A percentile compares a stretch with the other conserved stretches of the same genome.
phyloP scores from a whole-genome alignment of 2,888 invertebrate genomes.

The Hirtodrosophila confusa region DNA sequence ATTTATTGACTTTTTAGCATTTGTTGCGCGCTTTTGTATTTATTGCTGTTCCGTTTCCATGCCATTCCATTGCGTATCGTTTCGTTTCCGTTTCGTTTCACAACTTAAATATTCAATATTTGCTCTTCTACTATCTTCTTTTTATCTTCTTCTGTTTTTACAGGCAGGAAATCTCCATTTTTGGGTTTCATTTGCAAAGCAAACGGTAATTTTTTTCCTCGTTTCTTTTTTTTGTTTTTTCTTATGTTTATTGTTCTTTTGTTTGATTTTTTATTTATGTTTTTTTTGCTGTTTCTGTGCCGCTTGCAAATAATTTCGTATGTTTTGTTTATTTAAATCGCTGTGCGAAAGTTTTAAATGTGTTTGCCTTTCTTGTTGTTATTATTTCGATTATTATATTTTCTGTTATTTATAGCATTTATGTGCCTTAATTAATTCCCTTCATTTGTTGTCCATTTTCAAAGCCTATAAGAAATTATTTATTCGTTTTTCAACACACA shows the following conservation, averaged over 20 bases:
- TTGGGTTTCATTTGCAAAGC: slow-evolving; percentile 84
- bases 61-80: slow-evolving; percentile 29
- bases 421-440: too few relatives aligned
- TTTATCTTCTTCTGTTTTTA: slow-evolving; percentile 77
- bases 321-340: slow-evolving; percentile 30
- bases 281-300: slow-evolving; percentile 22
- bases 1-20: slow-evolving; percentile 5
- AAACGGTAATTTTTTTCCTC: slow-evolving; percentile 79
- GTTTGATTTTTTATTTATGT: slow-evolving; percentile 18
- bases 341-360: slow-evolving; percentile 38
- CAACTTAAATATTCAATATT: slow-evolving; percentile 27
- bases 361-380: slow-evolving; percentile 2
- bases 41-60: slow-evolving; percentile 10
- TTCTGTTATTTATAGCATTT: slow-evolving; percentile 3
- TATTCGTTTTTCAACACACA: neutral
- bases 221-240: slow-evolving; percentile 6
- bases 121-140: slow-evolving; percentile 66
- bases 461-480: neutral
- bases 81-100: slow-evolving; percentile 26
- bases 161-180: slow-evolving; percentile 84
- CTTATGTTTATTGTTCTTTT: slow-evolving; percentile 22
- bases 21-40: too few relatives aligned
- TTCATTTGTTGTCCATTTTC: neutral
- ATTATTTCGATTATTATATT: neutral
- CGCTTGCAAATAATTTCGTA: slow-evolving; percentile 9